Conservation (phyloP, 2,888 invertebrate species). For the Agrotis clavis region DNA sequence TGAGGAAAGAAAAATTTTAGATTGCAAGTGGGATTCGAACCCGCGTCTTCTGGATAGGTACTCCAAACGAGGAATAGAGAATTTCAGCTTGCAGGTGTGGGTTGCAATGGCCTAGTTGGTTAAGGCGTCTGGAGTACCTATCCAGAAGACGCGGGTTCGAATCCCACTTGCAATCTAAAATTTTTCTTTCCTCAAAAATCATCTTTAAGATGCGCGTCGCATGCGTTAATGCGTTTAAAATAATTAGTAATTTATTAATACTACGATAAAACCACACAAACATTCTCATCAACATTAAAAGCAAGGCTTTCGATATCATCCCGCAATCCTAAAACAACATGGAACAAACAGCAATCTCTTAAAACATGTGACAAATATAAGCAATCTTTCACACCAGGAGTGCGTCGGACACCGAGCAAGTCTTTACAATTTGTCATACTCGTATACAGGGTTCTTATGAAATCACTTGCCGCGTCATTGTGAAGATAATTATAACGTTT, state of each 20-base stretch:
- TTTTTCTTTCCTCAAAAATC: too few species aligned
- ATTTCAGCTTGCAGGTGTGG: too few species aligned
- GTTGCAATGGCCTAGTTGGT: too few species aligned
- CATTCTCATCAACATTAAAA: constrained; percentile 6
- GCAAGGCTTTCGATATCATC: neutral
- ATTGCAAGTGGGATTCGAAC: too few species aligned
- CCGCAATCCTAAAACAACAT: constrained; percentile 27
- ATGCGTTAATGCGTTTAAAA: too few species aligned
- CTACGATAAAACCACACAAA: neutral
- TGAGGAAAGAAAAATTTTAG: too few species aligned
- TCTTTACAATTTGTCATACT: constrained; percentile 40
- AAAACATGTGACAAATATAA: constrained; percentile 26
- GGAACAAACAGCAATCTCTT: constrained; percentile 33
- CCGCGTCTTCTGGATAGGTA: too few species aligned
- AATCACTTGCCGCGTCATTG: constrained; percentile 21
- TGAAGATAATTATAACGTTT: neutral
- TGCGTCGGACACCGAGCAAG: constrained; percentile 22
- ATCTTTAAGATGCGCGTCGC: too few species aligned
- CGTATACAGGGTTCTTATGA: constrained; percentile 5
- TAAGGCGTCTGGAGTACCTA: too few species aligned
- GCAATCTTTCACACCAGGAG: constrained; percentile 37
- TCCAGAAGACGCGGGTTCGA: too few species aligned
- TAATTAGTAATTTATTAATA: neutral
- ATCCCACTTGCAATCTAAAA: too few species aligned
- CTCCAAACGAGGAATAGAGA: too few species aligned